Evolutionary conservation across 2,113 vertebrate species (phyloP), one percentile per base, ranked within the genome.

Genomic region (Paratilapia polleni): DNA sequence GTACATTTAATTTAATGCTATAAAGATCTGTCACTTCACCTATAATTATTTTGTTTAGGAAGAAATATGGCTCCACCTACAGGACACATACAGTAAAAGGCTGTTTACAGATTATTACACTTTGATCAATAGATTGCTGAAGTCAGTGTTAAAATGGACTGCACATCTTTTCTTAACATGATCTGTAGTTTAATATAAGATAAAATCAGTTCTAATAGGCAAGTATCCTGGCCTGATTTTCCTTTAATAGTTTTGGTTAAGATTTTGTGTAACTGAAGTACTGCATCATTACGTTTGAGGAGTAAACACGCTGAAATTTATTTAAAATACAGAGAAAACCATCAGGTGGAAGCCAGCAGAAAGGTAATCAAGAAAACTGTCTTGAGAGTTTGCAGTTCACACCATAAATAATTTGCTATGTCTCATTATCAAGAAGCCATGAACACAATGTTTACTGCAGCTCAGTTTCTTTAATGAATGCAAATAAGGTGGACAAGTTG

Each of bases 61-160:
- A 36, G 60, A 61, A 82, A 26, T 26, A 77, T 70, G 77, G 80
- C 88, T 78, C 92, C 91, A 92, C 81, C 93, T 93, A 60, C 66
- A 87, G 94, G 89, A 77, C 2, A 28, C 17, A 43, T 12, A 5
- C 13, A 5, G 43, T 62, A 49, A 41, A 68, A 36, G 38, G 1
- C 3, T 8, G 28, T 12, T 59, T n/a, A 74, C 20, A 41, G 1
- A 4, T 66, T 41, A 19, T 4, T 77, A 15, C 6, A 15, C 1
- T 28, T 36, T 10, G 15, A 49, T 17, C 14, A 5, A 49, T 28
- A 12, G 26, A 52, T 52, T 20, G 24, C 66, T 73, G 24, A 52
- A 68, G 15, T 68, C n/a, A n/a, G n/a, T n/a, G n/a, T n/a, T 26
- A 47, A 47, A 28, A 9, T 31, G 28, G 17, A 31, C 13, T 7